Percentiles rank a stretch among this genome's conserved stretches.
Evolutionary conservation across 2,888 invertebrate genomes (phyloP).

Genomic region (Rhogogaster chlorosoma): DNA sequence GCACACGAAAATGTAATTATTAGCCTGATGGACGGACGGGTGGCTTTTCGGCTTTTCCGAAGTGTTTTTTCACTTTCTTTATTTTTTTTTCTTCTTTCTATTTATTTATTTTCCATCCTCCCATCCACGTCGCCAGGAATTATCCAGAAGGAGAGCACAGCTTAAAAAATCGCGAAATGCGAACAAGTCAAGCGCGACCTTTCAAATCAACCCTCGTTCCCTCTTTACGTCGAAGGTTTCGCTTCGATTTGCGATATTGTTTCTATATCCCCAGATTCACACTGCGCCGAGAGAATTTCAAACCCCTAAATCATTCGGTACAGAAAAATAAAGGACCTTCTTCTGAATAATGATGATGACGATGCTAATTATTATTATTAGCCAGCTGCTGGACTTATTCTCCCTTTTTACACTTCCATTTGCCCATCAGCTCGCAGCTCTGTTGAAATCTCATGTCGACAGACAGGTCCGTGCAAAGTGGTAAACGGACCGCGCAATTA

Average conservation of each 20-base stretch:
- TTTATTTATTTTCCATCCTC: neutral
- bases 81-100: neutral
- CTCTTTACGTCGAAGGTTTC: slow-evolving; percentile 12
- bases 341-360: neutral
- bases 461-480: slow-evolving; percentile 62
- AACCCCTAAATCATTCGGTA: neutral
- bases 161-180: neutral
- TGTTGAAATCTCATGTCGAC: slow-evolving; percentile 38
- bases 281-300: neutral
- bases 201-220: neutral
- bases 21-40: slow-evolving; percentile 27
- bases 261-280: neutral
- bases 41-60: slow-evolving; percentile 22
- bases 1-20: slow-evolving; percentile 17
- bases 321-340: neutral
- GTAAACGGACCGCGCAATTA: slow-evolving; percentile 76
- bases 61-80: neutral
- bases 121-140: neutral
- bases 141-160: neutral
- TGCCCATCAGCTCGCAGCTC: neutral
- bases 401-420: neutral
- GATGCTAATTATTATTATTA: slow-evolving; percentile 11
- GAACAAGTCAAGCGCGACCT: neutral
- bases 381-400: neutral
- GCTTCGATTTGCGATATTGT: neutral